Evolutionary conservation across 2,113 vertebrate genomes (phyloP).

Genomic region (Bubalus kerabau): DNA sequence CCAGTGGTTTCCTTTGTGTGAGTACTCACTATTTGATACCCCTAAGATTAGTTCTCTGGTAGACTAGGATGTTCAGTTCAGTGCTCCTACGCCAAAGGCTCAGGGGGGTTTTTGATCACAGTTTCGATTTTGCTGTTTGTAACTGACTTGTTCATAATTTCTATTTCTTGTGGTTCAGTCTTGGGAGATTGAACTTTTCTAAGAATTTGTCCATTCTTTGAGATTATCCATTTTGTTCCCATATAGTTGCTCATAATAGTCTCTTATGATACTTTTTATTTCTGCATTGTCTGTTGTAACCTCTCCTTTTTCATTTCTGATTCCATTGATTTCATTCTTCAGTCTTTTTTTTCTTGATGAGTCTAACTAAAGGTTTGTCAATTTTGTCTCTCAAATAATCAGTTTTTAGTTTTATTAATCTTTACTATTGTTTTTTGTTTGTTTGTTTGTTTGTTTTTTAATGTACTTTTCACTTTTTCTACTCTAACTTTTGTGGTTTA

Average conservation of each 20-base stretch:
- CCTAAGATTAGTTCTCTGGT: not conserved
- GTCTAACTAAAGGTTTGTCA: not conserved
- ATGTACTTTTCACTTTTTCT: not conserved
- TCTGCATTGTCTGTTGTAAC: not conserved
- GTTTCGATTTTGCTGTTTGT: not conserved
- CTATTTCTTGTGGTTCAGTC: not conserved
- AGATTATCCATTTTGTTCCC: not conserved
- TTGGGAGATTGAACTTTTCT: not conserved
- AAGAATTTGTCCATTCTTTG: not conserved
- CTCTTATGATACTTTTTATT: not conserved
- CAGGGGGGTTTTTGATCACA: not conserved
- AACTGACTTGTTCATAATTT: not conserved
- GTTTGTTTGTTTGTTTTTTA: not conserved
- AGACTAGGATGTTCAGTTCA: not conserved
- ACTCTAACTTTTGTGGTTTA: not conserved
- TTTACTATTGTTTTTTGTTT: not conserved
- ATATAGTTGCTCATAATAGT: not conserved
- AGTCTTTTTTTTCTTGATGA: not conserved
- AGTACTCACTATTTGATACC: not conserved
- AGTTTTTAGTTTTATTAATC: not conserved
- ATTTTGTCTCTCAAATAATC: not conserved
- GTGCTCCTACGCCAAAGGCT: not conserved
- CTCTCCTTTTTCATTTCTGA: not conserved
- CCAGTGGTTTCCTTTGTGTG: not conserved
- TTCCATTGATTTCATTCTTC: not conserved